phyloP scores from a whole-genome alignment of 2,113 vertebrate species.

The Fregetta grallaria region DNA sequence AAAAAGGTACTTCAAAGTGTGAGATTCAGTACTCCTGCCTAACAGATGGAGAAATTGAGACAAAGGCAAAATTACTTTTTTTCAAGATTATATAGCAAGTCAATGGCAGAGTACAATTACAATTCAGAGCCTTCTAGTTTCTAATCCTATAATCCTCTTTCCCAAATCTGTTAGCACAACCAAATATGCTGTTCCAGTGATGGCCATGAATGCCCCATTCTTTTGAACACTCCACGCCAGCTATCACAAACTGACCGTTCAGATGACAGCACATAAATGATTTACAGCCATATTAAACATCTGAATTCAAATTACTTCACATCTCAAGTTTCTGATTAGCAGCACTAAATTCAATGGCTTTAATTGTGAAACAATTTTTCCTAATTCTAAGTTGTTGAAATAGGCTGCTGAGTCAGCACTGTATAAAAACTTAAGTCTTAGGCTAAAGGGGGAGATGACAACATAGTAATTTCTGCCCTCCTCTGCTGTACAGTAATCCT shows the following conservation, averaged over 20 bases:
- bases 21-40: not conserved
- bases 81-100: not conserved
- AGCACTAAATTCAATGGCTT: not conserved
- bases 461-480: not conserved
- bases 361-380: not conserved
- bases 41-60: not conserved
- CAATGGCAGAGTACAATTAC: not conserved
- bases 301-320: not conserved
- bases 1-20: not conserved
- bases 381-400: not conserved
- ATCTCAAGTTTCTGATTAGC: not conserved
- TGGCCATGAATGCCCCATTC: not conserved
- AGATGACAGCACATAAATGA: not conserved
- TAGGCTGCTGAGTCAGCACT: not conserved
- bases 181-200: not conserved
- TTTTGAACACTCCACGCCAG: not conserved
- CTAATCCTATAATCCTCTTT: conserved; percentile 6
- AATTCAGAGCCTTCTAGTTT: not conserved
- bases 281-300: not conserved
- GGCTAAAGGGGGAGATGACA: not conserved
- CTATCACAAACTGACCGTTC: not conserved
- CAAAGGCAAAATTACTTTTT: conserved; percentile 7
- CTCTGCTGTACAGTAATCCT: not conserved
- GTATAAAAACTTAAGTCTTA: not conserved
- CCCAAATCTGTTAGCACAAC: not conserved